Conservation (phyloP, 1,140 invertebrate genomes). For the Berghia stephanieae region DNA sequence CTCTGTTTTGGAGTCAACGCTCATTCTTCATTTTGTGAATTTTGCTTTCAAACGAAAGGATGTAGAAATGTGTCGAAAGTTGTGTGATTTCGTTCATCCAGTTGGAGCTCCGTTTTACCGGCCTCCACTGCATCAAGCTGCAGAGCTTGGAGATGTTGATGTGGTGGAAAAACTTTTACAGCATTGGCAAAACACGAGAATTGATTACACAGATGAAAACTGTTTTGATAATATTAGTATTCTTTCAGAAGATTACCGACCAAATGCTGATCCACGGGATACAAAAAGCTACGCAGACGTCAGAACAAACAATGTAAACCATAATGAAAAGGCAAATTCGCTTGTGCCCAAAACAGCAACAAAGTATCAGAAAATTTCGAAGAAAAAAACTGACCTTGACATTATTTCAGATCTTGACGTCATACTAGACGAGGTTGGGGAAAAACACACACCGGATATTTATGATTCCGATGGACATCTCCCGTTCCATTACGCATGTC, state of each 20-base stretch:
- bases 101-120: constrained; percentile 19
- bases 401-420: neutral
- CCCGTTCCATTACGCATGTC: constrained; percentile 48
- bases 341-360: neutral
- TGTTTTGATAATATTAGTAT: constrained; percentile 11
- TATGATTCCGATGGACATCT: constrained; percentile 37
- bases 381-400: neutral
- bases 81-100: constrained; percentile 22
- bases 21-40: constrained; percentile 31
- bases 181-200: neutral
- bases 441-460: neutral
- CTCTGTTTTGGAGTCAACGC: constrained; percentile 28
- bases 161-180: constrained; percentile 33
- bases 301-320: no score
- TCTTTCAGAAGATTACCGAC: no score
- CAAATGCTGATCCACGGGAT: no score
- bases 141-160: constrained; percentile 31
- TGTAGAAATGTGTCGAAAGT: neutral
- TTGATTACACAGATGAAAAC: neutral
- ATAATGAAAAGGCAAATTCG: no score
- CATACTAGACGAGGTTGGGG: neutral
- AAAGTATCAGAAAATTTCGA: neutral
- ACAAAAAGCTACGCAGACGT: no score
- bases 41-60: constrained; percentile 24
- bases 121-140: constrained; percentile 38